phyloP scores from a whole-genome alignment of 1,140 invertebrate genomes.

The Ceratoteleas bidentatus region DNA sequence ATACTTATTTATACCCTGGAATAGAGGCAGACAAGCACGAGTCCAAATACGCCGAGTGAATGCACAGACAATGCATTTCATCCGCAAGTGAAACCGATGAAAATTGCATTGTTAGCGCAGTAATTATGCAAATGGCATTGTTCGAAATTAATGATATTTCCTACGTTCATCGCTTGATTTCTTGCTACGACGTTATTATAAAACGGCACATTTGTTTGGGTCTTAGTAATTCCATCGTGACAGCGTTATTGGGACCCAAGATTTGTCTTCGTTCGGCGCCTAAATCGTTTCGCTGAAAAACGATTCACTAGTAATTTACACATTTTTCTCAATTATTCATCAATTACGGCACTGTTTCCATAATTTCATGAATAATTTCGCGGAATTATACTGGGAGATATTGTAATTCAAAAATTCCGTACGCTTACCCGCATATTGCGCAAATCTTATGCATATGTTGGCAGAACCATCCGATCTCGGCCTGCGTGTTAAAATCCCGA shows the following conservation, averaged over 20 bases:
- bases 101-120: constrained; percentile 51
- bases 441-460: constrained; percentile 45
- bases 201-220: constrained; percentile 44
- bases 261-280: background rate
- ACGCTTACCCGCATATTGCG: constrained; percentile 11
- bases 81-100: constrained; percentile 49
- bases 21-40: background rate
- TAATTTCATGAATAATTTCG: constrained; percentile 53
- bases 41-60: constrained; percentile 29
- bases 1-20: constrained; percentile 16
- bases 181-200: constrained; percentile 24
- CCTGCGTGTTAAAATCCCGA: constrained; percentile 41
- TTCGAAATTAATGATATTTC: constrained; percentile 51
- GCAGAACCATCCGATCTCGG: constrained; percentile 26
- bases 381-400: constrained; percentile 20
- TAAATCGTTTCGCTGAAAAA: constrained; percentile 13
- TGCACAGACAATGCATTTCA: constrained; percentile 34
- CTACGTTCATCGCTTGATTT: constrained; percentile 44
- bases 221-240: constrained; percentile 16
- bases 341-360: constrained; percentile 34
- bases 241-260: background rate
- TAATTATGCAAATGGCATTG: constrained; percentile 60
- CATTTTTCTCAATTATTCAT: constrained; percentile 50
- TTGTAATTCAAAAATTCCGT: constrained; percentile 31
- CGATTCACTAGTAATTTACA: constrained; percentile 29